Base-by-base conservation (phyloP, 2,888 invertebrate genomes). In the Osmoderma eremita region DNA sequence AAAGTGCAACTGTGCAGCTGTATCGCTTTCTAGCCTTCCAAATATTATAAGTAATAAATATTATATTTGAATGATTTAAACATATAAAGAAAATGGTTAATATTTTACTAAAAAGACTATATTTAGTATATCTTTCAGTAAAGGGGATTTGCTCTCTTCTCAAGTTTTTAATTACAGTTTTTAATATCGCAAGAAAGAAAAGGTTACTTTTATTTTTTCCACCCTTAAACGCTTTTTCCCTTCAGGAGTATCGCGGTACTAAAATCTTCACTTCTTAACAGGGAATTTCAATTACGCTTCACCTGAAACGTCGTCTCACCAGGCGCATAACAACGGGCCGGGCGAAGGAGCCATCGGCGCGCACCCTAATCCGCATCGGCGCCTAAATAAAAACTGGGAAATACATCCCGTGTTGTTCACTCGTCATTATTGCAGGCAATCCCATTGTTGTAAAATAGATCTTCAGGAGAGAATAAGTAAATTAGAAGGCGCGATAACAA, bases 401-500 rank as follows among this genome's bases (percentile, higher is more conserved):
- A 63, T 50, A 63, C 41, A 41, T 63, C 48, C 39, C 49, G 13
- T 48, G 51, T 74, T 76, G 66, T 66, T 49, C 71, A 70, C 70
- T 73, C 70, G 76, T 77, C 77, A 77, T 79, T 78, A 79, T 79
- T 79, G 75, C 78, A 70, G 75, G 75, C 78, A 75, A 77, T 79
- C 76, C 78, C 77, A 79, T 80, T 81, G 81, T 81, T 81, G 89
- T 89, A 54, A 89, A 89, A 90, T 89, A 89, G 88, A 88, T 88
- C 87, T 86, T 86, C 86, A 87, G 87, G 86, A 87, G 86, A 87
- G 87, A 88, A 89, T 89, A 90, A 90, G 89, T 90, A 90, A 90
- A 90, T 90, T 90, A 90, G 89, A 88, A 88, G 86, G 87, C 86
- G 88, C 87, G 90, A 90, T 90, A 90, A 88, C 87, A 86, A 89